Conservation (phyloP, 1,140 invertebrate species). For the Mercenaria mercenaria region DNA sequence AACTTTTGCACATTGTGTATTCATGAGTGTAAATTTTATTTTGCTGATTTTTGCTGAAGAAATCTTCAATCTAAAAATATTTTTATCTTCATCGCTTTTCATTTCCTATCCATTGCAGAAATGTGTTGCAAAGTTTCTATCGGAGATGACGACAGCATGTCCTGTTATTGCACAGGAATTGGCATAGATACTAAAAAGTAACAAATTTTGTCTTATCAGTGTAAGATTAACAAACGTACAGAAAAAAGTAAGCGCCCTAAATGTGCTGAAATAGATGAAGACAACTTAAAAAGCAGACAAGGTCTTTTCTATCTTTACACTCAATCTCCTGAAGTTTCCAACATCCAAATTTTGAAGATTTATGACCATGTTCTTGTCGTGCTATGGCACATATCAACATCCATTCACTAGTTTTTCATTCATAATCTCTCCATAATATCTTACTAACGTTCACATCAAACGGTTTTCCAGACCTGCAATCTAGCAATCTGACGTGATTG, state of each 20-base stretch:
- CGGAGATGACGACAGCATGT: background rate
- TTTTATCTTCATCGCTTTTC: background rate
- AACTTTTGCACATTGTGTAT: background rate
- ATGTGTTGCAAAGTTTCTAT: background rate
- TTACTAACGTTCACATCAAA: slow-evolving; percentile 64
- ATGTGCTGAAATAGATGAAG: slow-evolving; percentile 23
- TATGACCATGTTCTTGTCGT: slow-evolving; percentile 41
- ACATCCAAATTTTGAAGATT: slow-evolving; percentile 48
- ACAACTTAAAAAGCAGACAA: slow-evolving; percentile 45
- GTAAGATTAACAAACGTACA: background rate
- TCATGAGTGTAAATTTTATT: background rate
- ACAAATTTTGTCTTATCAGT: slow-evolving; percentile 17
- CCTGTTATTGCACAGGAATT: background rate
- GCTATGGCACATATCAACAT: slow-evolving; percentile 22
- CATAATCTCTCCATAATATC: slow-evolving; percentile 35
- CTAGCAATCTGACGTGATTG: slow-evolving; percentile 57
- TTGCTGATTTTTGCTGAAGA: background rate
- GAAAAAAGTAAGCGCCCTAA: background rate
- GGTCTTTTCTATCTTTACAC: slow-evolving; percentile 33
- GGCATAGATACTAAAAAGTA: slow-evolving; percentile 28
- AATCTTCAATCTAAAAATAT: background rate
- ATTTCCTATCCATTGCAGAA: background rate
- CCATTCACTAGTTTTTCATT: slow-evolving; percentile 39
- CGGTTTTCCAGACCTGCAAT: slow-evolving; percentile 57
- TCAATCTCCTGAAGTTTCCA: slow-evolving; percentile 33